Evolutionary conservation across 2,888 invertebrate genomes (phyloP).

Genomic region (Pseudococcus jackbeardsleyi): DNA sequence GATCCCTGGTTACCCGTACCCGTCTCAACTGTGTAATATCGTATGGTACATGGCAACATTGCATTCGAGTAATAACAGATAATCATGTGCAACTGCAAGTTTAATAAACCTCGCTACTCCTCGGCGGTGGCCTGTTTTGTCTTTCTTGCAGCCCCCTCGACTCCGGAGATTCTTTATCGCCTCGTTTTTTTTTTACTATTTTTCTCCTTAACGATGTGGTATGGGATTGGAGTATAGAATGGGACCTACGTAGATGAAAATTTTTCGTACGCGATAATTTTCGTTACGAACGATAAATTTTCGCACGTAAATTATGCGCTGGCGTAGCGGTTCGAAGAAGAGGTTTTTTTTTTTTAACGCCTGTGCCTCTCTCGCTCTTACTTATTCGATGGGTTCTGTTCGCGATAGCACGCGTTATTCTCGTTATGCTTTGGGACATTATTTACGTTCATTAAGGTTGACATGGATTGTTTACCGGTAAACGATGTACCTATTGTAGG

Average conservation of each 20-base stretch:
- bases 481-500: background rate
- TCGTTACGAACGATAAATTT: conserved; percentile 31
- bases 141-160: conserved; percentile 1
- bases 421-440: conserved; percentile 39
- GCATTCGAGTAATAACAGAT: conserved; percentile 35
- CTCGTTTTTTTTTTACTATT: background rate
- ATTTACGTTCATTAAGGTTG: conserved; percentile 38
- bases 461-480: conserved; percentile 4
- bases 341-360: background rate
- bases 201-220: background rate
- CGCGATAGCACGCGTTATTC: background rate
- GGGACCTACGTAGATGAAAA: background rate
- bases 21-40: background rate
- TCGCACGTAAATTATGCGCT: background rate
- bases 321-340: background rate
- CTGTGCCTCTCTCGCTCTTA: background rate
- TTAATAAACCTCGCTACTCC: conserved; percentile 9
- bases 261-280: conserved; percentile 2
- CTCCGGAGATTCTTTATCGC: background rate
- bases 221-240: background rate
- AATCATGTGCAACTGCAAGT: conserved; percentile 44
- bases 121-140: background rate
- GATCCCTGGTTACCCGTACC: background rate
- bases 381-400: background rate
- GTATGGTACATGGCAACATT: conserved; percentile 22